phyloP scores from a whole-genome alignment of 2,113 vertebrate genomes.

The Macquaria australasica region DNA sequence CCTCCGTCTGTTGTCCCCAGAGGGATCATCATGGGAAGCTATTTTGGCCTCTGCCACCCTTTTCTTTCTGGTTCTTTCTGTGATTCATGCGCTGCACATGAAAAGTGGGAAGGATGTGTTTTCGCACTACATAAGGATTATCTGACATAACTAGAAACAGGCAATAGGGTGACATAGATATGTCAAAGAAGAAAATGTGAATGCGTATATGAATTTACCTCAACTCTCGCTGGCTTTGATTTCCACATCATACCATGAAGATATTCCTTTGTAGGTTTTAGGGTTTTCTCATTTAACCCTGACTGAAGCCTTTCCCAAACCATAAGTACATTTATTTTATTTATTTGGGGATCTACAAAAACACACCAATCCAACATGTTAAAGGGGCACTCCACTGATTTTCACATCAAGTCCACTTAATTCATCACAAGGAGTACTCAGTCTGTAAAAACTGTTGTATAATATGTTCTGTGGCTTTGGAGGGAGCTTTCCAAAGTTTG shows the following conservation, averaged over 20 bases:
- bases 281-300: not conserved
- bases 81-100: constrained; percentile 14
- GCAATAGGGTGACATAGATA: not conserved
- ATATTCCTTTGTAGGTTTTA: not conserved
- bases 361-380: not conserved
- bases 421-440: not conserved
- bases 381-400: too few species aligned
- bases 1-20: constrained; percentile 12
- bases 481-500: not conserved
- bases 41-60: constrained; percentile 11
- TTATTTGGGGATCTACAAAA: not conserved
- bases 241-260: not conserved
- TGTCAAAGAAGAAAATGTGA: not conserved
- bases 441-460: not conserved
- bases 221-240: not conserved
- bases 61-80: constrained; percentile 1
- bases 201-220: not conserved
- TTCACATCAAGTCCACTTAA: not conserved
- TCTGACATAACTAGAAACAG: not conserved
- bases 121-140: not conserved
- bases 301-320: constrained; percentile 6
- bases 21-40: constrained; percentile 12
- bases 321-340: not conserved
- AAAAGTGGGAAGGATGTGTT: constrained; percentile 16
- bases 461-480: not conserved